Evolutionary conservation across 2,888 invertebrate species (phyloP).

Genomic region (Drosophila mimica): DNA sequence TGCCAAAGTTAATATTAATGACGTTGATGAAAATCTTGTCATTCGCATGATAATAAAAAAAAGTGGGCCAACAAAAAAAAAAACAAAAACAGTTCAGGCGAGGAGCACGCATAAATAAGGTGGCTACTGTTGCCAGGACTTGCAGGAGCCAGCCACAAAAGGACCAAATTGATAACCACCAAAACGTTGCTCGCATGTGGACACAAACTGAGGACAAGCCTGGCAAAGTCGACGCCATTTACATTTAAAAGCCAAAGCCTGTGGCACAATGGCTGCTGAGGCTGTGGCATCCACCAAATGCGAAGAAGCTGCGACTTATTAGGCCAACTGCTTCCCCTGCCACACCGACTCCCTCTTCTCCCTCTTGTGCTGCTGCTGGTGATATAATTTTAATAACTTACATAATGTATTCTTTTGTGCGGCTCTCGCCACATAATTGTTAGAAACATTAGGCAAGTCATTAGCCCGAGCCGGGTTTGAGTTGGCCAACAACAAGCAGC

Average conservation of each 20-base stretch:
- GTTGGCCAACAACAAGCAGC: neutral
- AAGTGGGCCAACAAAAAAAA: constrained; percentile 39
- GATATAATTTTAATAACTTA: constrained; percentile 79
- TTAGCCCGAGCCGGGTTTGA: constrained; percentile 51
- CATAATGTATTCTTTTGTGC: constrained; percentile 77
- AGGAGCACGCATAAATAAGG: constrained; percentile 71
- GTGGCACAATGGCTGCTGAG: constrained; percentile 59
- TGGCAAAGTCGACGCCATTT: constrained; percentile 66
- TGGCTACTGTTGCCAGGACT: constrained; percentile 38
- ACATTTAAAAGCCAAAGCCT: constrained; percentile 73
- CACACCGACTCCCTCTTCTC: neutral
- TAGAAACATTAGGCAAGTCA: constrained; percentile 79
- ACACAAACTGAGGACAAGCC: constrained; percentile 40
- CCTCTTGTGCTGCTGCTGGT: constrained; percentile 53
- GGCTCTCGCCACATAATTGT: constrained; percentile 71
- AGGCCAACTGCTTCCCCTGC: constrained; percentile 28
- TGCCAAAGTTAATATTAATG: constrained; percentile 82
- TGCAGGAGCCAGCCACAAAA: constrained; percentile 55
- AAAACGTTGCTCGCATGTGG: constrained; percentile 66
- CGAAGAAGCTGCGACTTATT: constrained; percentile 62
- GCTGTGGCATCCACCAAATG: constrained; percentile 34
- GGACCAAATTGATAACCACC: constrained; percentile 74
- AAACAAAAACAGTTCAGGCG: constrained; percentile 22
- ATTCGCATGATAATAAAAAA: constrained; percentile 69
- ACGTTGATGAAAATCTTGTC: constrained; percentile 82